Percentiles rank a stretch among this genome's conserved stretches.
Conservation (phyloP, 2,113 vertebrate species). For the Chitala chitala region DNA sequence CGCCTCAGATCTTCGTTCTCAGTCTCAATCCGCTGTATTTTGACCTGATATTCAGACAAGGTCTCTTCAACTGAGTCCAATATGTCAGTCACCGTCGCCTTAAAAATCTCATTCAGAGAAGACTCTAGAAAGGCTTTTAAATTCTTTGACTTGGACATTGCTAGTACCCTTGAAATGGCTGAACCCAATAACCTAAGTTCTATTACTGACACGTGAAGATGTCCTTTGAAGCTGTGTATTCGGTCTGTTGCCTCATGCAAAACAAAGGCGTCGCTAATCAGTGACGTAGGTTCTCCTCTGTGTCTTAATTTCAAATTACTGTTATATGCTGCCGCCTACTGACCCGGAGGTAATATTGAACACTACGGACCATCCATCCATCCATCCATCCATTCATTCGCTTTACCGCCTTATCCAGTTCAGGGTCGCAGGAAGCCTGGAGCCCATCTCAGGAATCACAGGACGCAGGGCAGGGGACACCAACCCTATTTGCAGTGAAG, state of each 20-base stretch:
- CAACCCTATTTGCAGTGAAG: no score
- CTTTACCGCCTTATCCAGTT: no score
- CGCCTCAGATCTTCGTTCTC: constrained; percentile 60
- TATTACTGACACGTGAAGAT: not conserved
- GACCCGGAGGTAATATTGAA: not conserved
- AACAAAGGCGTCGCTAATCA: constrained; percentile 45
- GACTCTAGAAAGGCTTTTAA: constrained; percentile 56
- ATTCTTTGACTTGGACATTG: constrained; percentile 49
- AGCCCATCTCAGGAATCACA: no score
- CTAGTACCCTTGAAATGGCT: constrained; percentile 12
- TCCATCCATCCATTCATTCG: no score
- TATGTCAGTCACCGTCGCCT: constrained; percentile 60
- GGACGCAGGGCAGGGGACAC: no score
- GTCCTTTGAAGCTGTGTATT: constrained; percentile 23
- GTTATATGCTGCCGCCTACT: not conserved
- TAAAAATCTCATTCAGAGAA: constrained; percentile 62
- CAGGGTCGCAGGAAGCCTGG: no score
- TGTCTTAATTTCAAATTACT: not conserved
- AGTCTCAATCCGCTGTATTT: constrained; percentile 50
- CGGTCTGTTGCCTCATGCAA: constrained; percentile 43
- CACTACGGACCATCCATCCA: no score
- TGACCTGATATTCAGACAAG: constrained; percentile 53
- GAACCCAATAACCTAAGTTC: not conserved
- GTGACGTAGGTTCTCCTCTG: constrained; percentile 28
- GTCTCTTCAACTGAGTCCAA: constrained; percentile 61